Percentiles rank a stretch among this genome's conserved stretches.
phyloP scores from a whole-genome alignment of 1,140 invertebrate genomes.

The Drosophila triauraria region DNA sequence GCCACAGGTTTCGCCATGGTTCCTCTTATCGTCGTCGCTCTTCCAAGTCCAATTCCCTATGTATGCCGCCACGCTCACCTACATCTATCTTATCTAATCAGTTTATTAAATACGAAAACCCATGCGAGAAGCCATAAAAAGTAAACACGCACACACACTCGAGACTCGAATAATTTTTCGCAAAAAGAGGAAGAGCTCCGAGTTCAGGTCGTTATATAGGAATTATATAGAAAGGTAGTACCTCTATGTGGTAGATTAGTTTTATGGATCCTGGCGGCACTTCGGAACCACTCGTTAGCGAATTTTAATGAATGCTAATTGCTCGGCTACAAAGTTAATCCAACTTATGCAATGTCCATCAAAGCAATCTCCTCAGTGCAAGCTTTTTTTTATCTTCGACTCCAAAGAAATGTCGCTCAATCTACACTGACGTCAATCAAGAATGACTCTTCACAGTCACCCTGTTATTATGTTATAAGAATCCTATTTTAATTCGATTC shows the following conservation, averaged over 20 bases:
- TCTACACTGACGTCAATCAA: slow-evolving; percentile 17
- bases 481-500: slow-evolving; percentile 7
- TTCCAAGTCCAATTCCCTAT: slow-evolving; percentile 66
- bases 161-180: slow-evolving; percentile 39
- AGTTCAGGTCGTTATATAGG: slow-evolving; percentile 25
- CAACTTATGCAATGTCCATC: not conserved
- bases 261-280: slow-evolving; percentile 8
- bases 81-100: slow-evolving; percentile 75
- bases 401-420: slow-evolving; percentile 1
- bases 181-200: slow-evolving; percentile 27
- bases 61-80: slow-evolving; percentile 21
- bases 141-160: slow-evolving; percentile 26
- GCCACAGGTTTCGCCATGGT: slow-evolving; percentile 49
- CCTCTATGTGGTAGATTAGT: slow-evolving; percentile 24
- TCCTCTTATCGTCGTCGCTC: slow-evolving; percentile 59
- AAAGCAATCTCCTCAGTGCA: not conserved
- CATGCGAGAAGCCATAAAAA: slow-evolving; percentile 74
- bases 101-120: slow-evolving; percentile 76
- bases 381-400: slow-evolving; percentile 6
- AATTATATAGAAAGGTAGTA: slow-evolving; percentile 8
- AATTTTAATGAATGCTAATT: slow-evolving; percentile 14
- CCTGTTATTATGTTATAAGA: not conserved
- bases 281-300: slow-evolving; percentile 8
- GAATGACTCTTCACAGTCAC: not conserved
- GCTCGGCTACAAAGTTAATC: not conserved